Evolutionary conservation across 2,113 vertebrate genomes (phyloP).

Genomic region (Oncorhynchus mykiss): DNA sequence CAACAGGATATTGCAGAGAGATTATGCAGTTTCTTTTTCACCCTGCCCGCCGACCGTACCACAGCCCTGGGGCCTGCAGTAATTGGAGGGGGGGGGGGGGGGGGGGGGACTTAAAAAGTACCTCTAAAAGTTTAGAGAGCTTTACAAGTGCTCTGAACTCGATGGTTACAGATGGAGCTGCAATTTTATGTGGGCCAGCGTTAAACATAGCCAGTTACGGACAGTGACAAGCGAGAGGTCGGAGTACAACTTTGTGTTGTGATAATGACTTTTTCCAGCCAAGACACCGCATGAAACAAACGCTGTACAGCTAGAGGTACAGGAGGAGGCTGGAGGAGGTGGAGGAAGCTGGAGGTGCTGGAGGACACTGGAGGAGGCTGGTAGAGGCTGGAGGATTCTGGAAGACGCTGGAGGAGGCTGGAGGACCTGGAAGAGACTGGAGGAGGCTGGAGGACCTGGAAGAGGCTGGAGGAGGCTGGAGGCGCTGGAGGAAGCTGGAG

Average conservation of each 20-base stretch:
- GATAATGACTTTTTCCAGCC: slow-evolving; percentile 73
- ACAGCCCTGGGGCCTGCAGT: slow-evolving; percentile 55
- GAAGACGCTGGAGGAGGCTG: no score
- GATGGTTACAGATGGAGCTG: slow-evolving; percentile 38
- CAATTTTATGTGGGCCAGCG: slow-evolving; percentile 25
- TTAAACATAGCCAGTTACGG: slow-evolving; percentile 59
- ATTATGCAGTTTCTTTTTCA: slow-evolving; percentile 92
- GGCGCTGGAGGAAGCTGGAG: background rate
- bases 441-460: no score
- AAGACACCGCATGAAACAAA: slow-evolving; percentile 73
- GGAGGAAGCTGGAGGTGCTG: no score
- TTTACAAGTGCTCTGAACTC: slow-evolving; percentile 44
- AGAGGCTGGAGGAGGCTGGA: no score
- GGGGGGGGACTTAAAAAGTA: slow-evolving; percentile 39
- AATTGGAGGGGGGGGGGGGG: slow-evolving; percentile 59
- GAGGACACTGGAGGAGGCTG: no score
- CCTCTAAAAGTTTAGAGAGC: slow-evolving; percentile 40
- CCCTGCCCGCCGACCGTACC: slow-evolving; percentile 61
- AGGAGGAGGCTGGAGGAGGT: background rate
- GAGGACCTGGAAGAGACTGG: no score
- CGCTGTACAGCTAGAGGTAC: slow-evolving; percentile 79
- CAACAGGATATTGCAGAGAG: slow-evolving; percentile 98
- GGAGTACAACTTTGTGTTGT: slow-evolving; percentile 42
- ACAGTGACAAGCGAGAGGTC: slow-evolving; percentile 53
- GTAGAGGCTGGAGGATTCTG: no score